A percentile compares a stretch with the other conserved stretches of the same genome.
Evolutionary conservation across 2,888 invertebrate species (phyloP).

Genomic region (Abrostola triplasia): DNA sequence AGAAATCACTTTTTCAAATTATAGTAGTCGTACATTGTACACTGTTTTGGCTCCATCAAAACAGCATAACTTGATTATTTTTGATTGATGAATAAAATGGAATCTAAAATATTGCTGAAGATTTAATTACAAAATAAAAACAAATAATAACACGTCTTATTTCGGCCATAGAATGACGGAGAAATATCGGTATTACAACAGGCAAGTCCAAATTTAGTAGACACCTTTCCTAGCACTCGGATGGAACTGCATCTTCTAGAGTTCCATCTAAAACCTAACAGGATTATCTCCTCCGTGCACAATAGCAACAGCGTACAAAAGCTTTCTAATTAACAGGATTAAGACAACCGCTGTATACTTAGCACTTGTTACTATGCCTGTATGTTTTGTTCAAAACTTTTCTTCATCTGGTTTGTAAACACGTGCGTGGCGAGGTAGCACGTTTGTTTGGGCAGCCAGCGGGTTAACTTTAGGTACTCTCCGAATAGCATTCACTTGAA

Average conservation of each 20-base stretch:
- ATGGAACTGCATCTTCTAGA: constrained; percentile 18
- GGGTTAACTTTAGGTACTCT: constrained; percentile 19
- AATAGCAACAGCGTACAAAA: constrained; percentile 26
- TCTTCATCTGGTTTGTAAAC: constrained; percentile 19
- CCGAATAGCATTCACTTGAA: constrained; percentile 15
- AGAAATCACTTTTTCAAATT: no score
- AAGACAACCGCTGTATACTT: constrained; percentile 20
- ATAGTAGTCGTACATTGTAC: no score
- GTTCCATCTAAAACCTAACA: constrained; percentile 19
- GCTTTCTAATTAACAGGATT: constrained; percentile 34
- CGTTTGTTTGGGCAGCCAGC: constrained; percentile 51
- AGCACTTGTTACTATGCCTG: constrained; percentile 18
- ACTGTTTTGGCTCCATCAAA: no score
- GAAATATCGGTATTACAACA: constrained; percentile 53
- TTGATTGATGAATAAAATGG: no score
- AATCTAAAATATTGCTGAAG: not conserved
- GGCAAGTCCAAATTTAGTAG: constrained; percentile 47
- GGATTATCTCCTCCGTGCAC: constrained; percentile 40
- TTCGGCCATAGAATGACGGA: constrained; percentile 46
- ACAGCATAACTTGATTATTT: no score
- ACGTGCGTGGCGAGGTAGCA: constrained; percentile 22
- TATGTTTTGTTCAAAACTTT: constrained; percentile 22
- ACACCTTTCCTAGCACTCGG: constrained; percentile 37
- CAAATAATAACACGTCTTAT: constrained; percentile 18
- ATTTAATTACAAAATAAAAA: not conserved